A percentile compares a stretch with the other conserved stretches of the same genome.
These are phyloP conservation scores for Poeciliopsis infans DNA, from an alignment of 2,797 vertebrate genomes.

Conservation along the genomic window DNA sequence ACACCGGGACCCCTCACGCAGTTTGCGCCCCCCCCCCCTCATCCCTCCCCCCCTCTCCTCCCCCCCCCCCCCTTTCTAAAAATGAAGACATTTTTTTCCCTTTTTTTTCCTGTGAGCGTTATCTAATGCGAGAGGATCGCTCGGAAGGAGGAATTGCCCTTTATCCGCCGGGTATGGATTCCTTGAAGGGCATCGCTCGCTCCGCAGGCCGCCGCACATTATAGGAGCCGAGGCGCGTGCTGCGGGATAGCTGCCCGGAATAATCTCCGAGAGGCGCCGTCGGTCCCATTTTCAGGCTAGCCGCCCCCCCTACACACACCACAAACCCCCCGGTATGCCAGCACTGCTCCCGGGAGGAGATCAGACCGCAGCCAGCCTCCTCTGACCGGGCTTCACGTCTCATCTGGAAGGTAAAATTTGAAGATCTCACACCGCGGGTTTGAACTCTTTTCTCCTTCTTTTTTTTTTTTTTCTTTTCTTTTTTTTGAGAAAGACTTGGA, in stretches of 20 bases:
- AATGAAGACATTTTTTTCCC: slow-evolving; percentile 30
- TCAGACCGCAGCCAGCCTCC: slow-evolving; percentile 50
- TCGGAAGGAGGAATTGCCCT: slow-evolving; percentile 44
- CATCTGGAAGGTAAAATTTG: slow-evolving; percentile 81
- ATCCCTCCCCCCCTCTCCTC: too few species aligned
- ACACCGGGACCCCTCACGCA: slow-evolving; percentile 52
- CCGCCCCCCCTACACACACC: slow-evolving; percentile 22
- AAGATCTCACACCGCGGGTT: slow-evolving; percentile 34
- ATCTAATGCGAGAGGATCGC: slow-evolving; percentile 35
- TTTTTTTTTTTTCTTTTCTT: not conserved
- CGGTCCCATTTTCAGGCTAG: slow-evolving; percentile 54
- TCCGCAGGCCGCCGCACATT: slow-evolving; percentile 67
- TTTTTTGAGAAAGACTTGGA: slow-evolving; percentile 44
- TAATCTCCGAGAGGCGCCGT: slow-evolving; percentile 46
- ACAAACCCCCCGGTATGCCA: slow-evolving; percentile 53
- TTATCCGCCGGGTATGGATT: slow-evolving; percentile 64
- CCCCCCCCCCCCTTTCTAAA: not conserved
- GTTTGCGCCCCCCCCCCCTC: not conserved
- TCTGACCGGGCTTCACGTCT: slow-evolving; percentile 75
- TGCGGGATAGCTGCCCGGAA: slow-evolving; percentile 75
- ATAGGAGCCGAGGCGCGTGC: slow-evolving; percentile 61
- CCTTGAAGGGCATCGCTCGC: slow-evolving; percentile 76
- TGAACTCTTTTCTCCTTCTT: slow-evolving; percentile 43
- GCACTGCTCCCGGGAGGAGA: slow-evolving; percentile 50
- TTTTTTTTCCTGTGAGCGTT: slow-evolving; percentile 13